Percentiles rank a stretch among this genome's conserved stretches.
Conservation (phyloP, 2,797 vertebrate genomes). For the Sternarchorhynchus goeldii region DNA sequence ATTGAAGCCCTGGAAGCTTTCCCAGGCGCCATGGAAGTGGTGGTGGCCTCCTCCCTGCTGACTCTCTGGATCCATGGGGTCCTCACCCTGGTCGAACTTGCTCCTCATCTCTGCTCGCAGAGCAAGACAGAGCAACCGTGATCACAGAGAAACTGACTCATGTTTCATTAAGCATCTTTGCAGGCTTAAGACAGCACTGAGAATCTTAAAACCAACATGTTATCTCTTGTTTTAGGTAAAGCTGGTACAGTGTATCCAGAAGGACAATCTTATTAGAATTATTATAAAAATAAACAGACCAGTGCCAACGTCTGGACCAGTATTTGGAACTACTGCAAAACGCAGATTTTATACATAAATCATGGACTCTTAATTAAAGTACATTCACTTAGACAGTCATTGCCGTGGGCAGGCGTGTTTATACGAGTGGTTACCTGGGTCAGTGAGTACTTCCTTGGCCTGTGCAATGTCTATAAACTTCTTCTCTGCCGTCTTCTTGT, state of each 20-base stretch:
- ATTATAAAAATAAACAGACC: neutral
- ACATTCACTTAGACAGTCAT: neutral
- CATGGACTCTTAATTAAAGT: neutral
- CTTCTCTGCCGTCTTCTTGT: conserved; percentile 95
- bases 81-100: conserved; percentile 94
- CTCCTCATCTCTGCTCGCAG: conserved; percentile 85
- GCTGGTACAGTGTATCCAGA: neutral
- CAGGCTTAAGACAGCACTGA: neutral
- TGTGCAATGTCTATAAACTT: conserved; percentile 98
- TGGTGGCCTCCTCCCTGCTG: conserved; percentile 86
- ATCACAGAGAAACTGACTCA: neutral
- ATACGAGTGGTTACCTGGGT: conserved; percentile 81
- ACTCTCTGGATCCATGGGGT: conserved; percentile 93
- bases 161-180: neutral
- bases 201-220: neutral
- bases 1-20: conserved; percentile 92
- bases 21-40: conserved; percentile 85
- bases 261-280: neutral
- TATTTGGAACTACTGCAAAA: neutral
- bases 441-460: conserved; percentile 97
- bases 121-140: neutral
- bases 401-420: neutral
- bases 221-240: neutral
- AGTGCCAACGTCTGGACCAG: neutral
- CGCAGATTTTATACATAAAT: neutral